These are phyloP conservation scores for Rhynchotus rufescens DNA, from an alignment of 2,797 vertebrate genomes.

Conservation along the genomic window DNA sequence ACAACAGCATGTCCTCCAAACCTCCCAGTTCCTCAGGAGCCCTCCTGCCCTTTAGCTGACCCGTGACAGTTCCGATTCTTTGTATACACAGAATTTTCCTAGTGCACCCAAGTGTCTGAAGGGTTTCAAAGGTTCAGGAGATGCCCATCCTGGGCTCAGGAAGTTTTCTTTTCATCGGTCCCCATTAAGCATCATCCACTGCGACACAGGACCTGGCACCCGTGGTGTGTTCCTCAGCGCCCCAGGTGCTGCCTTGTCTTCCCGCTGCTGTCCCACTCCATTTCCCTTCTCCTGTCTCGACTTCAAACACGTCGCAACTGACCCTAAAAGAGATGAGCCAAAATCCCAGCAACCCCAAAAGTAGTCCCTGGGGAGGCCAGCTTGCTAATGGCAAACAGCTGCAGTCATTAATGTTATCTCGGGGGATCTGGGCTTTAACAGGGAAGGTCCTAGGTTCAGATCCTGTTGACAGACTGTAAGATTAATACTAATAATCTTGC, in stretches of 20 bases:
- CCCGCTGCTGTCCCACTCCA: rapidly evolving
- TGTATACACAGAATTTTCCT: neutral
- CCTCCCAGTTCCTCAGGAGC: neutral
- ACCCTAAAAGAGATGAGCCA: slow-evolving; percentile 6
- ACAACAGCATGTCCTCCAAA: neutral
- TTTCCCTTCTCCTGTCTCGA: neutral
- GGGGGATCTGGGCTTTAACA: neutral
- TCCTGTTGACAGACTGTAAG: slow-evolving; percentile 29
- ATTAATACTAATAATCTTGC: slow-evolving; percentile 39
- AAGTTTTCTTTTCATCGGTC: slow-evolving; percentile 4
- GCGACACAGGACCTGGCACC: rapidly evolving
- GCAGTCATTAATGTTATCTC: neutral
- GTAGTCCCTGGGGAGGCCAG: neutral
- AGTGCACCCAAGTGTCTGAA: neutral
- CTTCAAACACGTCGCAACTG: neutral
- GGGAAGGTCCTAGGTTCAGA: neutral
- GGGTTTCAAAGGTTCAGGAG: neutral
- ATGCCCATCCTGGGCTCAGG: neutral
- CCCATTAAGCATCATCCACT: rapidly evolving
- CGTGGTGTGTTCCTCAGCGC: rapidly evolving
- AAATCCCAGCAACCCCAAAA: slow-evolving; percentile 35
- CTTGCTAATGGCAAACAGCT: slow-evolving; percentile 57
- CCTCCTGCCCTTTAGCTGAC: rapidly evolving
- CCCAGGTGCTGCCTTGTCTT: neutral
- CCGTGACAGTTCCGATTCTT: neutral